Conservation (phyloP, 2,888 invertebrate genomes). For the Sphaerophoria rueppellii region DNA sequence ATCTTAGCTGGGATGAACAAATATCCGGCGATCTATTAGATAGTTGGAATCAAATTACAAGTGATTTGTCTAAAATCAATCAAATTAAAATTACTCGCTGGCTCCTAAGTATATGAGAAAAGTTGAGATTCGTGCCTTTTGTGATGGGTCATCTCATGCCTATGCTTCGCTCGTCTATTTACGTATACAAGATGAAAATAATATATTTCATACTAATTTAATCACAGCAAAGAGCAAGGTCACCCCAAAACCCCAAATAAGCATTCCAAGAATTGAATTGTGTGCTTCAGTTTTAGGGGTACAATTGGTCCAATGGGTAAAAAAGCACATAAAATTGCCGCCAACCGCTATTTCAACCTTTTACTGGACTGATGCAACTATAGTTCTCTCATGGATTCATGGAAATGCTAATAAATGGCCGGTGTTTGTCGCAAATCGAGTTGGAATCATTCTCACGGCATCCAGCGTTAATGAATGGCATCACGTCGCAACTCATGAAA, state of each 20-base stretch:
- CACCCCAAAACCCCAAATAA: neutral
- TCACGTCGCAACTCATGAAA: neutral
- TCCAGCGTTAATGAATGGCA: neutral
- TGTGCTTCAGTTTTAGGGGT: constrained; percentile 1
- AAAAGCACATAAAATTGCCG: neutral
- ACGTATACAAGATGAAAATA: neutral
- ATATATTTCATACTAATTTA: neutral
- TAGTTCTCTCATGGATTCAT: neutral
- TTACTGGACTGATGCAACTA: neutral
- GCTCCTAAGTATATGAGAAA: too few relatives aligned
- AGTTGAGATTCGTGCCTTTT: too few relatives aligned
- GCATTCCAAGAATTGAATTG: constrained; percentile 11
- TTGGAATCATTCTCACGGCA: neutral
- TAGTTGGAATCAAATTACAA: constrained; percentile 23
- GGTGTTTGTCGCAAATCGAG: neutral
- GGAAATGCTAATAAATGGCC: neutral
- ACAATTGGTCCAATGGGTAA: neutral
- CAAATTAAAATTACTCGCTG: constrained; percentile 2
- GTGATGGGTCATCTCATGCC: too few relatives aligned
- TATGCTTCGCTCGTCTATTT: neutral
- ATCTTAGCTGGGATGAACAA: constrained; percentile 26
- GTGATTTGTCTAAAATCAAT: constrained; percentile 19
- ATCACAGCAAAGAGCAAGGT: neutral
- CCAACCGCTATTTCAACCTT: neutral
- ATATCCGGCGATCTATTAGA: constrained; percentile 7